A percentile compares a stretch with the other conserved stretches of the same genome.
phyloP scores from a whole-genome alignment of 2,888 invertebrate genomes.

The Ochropleura plecta region DNA sequence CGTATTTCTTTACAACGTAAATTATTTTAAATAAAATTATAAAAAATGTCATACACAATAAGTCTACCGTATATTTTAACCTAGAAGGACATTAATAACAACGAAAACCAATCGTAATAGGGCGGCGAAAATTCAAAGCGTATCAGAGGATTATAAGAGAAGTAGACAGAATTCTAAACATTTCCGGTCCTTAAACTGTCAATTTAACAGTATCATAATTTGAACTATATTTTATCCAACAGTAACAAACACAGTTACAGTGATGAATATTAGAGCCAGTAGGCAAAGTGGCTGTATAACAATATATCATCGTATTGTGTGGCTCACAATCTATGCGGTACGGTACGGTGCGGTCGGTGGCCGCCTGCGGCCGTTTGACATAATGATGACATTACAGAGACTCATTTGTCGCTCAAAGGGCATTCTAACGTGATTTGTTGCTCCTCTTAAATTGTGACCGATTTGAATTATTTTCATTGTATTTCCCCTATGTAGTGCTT shows the following conservation, averaged over 20 bases:
- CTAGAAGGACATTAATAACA: too few relatives aligned
- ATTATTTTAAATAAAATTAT: too few relatives aligned
- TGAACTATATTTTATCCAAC: neutral
- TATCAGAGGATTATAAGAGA: too few relatives aligned
- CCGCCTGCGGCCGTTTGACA: slow-evolving; percentile 40
- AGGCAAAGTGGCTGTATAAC: slow-evolving; percentile 10
- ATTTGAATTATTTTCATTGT: neutral
- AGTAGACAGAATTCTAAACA: too few relatives aligned
- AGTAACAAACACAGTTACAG: neutral
- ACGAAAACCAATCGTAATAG: too few relatives aligned
- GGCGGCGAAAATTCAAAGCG: too few relatives aligned
- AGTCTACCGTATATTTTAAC: too few relatives aligned
- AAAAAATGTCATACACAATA: too few relatives aligned
- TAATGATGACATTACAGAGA: slow-evolving; percentile 56
- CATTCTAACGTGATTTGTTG: slow-evolving; percentile 48
- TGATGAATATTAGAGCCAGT: neutral
- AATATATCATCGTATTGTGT: slow-evolving; percentile 42
- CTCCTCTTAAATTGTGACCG: slow-evolving; percentile 8
- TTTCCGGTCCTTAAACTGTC: neutral
- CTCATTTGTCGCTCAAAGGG: slow-evolving; percentile 49
- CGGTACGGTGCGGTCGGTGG: neutral
- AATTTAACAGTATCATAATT: neutral
- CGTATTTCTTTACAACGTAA: too few relatives aligned
- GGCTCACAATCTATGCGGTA: neutral
- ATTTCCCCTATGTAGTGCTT: neutral